A percentile compares a stretch with the other conserved stretches of the same genome.
phyloP scores from a whole-genome alignment of 2,797 vertebrate species.

The Oceanodroma leucorhoa region DNA sequence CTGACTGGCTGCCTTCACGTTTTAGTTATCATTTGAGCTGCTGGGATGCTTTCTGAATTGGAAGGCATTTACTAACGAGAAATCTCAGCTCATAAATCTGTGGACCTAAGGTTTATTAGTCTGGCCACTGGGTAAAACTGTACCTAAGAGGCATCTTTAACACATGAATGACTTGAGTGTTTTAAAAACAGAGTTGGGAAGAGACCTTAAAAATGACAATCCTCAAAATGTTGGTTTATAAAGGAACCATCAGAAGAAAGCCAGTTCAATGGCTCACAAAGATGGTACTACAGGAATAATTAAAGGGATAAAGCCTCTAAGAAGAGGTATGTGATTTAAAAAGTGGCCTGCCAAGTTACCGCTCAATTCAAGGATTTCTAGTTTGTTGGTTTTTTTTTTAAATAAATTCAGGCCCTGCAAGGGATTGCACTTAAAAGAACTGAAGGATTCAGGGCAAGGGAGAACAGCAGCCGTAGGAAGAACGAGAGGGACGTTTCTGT shows the following conservation, averaged over 20 bases:
- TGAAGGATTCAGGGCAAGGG: not conserved
- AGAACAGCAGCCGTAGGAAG: not conserved
- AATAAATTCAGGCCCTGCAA: not conserved
- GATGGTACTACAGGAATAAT: not conserved
- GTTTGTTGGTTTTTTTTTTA: not conserved
- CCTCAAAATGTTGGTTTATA: not conserved
- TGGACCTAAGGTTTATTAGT: not conserved
- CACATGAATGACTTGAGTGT: accelerated
- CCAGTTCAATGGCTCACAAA: not conserved
- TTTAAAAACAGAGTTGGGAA: not conserved
- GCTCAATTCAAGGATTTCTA: not conserved
- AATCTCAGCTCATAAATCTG: not conserved
- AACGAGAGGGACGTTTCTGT: not conserved
- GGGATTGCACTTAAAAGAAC: not conserved
- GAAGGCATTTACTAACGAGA: not conserved
- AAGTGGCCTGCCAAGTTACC: not conserved
- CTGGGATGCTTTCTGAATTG: not conserved
- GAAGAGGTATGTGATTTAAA: not conserved
- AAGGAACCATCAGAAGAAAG: not conserved
- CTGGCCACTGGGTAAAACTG: not conserved
- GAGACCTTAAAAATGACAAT: not conserved
- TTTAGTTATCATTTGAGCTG: not conserved
- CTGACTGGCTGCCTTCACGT: not conserved
- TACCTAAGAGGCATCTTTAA: not conserved
- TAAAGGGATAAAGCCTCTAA: not conserved